Base-by-base conservation (phyloP, 1,140 invertebrate genomes). In the Drosophila setifemur region DNA sequence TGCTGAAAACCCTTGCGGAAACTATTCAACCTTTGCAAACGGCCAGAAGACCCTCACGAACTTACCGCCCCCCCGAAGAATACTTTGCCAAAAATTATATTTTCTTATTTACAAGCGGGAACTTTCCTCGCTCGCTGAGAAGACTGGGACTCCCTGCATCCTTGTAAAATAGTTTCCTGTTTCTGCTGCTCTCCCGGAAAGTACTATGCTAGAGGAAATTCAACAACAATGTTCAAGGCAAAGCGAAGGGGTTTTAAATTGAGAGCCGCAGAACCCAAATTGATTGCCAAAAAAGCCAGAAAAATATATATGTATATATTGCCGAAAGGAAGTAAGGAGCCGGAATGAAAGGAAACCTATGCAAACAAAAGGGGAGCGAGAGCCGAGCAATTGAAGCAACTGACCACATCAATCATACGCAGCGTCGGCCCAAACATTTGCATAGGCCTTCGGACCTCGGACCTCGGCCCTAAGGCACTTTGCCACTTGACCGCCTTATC, bases 391-490 rank as follows among this genome's bases (percentile, higher is more conserved):
- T 57, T 69, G 33, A 68, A 55, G 42, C 67, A 60, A 52, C 37
- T 82, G 54, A 70, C 57, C 79, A 86, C 75, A 85, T 85, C 79
- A 86, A 85, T 85, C 79, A 85, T 85, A 85, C 79, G 79, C 79
- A 67, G 18, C 44, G 79, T 68, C 58, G 58, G n/a, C 23, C 33
- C 60, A 83, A 83, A 79, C 74, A 83, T 83, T 85, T 83, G 66
- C 71, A 79, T 86, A 86, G 79, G 68, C 29, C 40, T 14, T 29
- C 31, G 43, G 37, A 29, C 7, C 35, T 25, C 44, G 37, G 39
- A 14, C 14, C 16, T 14, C n/a, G 26, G 45, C 40, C 14, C 16
- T 14, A 9, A 28, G 45, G 31, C 68, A 71, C 63, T 69, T 68
- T 63, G 69, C 73, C 68, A 71, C 63, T 69, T 68, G 69, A 73